phyloP scores from a whole-genome alignment of 2,113 vertebrate genomes.

The Neofelis nebulosa region DNA sequence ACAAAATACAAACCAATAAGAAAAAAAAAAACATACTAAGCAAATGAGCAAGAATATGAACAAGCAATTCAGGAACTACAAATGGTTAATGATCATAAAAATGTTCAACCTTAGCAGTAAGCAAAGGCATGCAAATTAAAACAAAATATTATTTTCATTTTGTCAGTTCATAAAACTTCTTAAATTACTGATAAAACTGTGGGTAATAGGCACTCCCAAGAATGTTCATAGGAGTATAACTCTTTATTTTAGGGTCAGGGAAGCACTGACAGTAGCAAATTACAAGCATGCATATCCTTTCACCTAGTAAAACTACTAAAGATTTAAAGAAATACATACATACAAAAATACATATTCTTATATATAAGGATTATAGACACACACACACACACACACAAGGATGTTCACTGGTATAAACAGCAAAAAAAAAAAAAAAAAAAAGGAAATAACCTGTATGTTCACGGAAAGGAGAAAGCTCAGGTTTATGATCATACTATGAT shows the following conservation, averaged over 20 bases:
- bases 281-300: background rate
- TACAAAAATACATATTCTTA: background rate
- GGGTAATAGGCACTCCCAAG: background rate
- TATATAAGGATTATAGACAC: background rate
- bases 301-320: background rate
- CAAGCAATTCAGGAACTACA: background rate
- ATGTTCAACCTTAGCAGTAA: background rate
- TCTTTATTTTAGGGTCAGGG: background rate
- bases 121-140: background rate
- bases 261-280: background rate
- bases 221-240: background rate
- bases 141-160: background rate
- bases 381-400: too few species aligned
- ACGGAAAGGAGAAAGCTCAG: background rate
- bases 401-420: background rate
- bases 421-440: background rate
- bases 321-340: background rate
- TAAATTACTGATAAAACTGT: background rate
- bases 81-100: background rate
- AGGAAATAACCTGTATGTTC: background rate
- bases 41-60: slow-evolving; percentile 29
- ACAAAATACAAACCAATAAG: background rate
- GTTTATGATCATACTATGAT: background rate
- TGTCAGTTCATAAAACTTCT: background rate
- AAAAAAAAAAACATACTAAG: background rate